phyloP scores from a whole-genome alignment of 2,113 vertebrate species.

The Hydrochoerus hydrochaeris region DNA sequence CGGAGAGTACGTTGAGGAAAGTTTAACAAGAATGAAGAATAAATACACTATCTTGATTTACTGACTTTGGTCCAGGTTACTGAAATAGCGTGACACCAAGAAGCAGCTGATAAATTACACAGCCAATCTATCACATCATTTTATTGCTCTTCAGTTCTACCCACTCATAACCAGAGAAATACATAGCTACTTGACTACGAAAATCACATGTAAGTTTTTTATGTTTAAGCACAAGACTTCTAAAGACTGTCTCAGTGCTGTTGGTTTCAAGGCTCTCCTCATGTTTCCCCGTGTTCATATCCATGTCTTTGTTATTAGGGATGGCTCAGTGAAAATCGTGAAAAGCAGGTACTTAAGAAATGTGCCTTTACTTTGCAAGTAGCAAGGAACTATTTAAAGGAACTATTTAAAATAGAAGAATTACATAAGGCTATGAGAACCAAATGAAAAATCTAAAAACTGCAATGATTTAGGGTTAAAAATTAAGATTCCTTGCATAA shows the following conservation, averaged over 20 bases:
- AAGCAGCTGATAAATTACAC: background rate
- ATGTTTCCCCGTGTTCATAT: background rate
- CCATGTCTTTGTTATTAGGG: background rate
- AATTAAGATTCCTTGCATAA: background rate
- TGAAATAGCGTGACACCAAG: background rate
- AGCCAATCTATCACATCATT: background rate
- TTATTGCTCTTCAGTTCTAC: background rate
- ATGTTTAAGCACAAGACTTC: background rate
- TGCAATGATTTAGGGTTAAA: background rate
- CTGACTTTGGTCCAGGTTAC: background rate
- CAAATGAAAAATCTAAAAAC: background rate
- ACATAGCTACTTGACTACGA: background rate
- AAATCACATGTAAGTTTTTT: background rate
- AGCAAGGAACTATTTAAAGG: background rate
- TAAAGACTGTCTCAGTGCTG: background rate
- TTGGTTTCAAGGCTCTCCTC: background rate
- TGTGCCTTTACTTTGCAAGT: constrained; percentile 1
- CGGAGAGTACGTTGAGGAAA: background rate
- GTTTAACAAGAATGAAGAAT: background rate
- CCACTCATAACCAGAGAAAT: background rate
- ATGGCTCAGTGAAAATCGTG: background rate
- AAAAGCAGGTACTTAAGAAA: background rate
- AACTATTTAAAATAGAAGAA: background rate
- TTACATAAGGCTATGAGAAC: background rate
- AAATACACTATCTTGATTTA: background rate